Percentiles rank a stretch among this genome's conserved stretches.
Evolutionary conservation across 2,888 invertebrate genomes (phyloP).

Genomic region (Dryococelus australis): DNA sequence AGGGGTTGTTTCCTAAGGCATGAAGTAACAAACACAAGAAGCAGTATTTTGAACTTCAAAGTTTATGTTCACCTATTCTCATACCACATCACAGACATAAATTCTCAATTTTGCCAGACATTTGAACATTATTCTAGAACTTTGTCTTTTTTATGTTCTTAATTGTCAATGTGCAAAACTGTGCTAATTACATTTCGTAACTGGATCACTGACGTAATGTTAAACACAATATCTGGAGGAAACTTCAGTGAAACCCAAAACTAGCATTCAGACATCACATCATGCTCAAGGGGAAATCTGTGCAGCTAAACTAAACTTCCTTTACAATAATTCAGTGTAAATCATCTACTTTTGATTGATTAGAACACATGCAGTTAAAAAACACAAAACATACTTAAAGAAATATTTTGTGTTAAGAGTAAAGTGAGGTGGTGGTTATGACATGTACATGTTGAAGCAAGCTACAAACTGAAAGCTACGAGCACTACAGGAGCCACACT

Average conservation of each 20-base stretch:
- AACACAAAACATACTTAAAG: slow-evolving; percentile 8
- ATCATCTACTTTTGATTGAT: neutral
- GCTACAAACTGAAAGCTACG: neutral
- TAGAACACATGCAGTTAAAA: neutral
- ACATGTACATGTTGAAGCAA: neutral
- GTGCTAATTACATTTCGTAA: neutral
- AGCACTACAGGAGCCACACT: neutral
- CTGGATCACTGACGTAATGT: neutral
- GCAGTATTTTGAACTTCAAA: no score
- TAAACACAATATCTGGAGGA: neutral
- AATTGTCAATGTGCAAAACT: no score
- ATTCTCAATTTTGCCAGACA: no score
- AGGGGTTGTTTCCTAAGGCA: no score
- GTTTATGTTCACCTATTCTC: neutral
- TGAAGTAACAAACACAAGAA: no score
- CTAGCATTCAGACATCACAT: neutral
- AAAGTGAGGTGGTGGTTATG: neutral
- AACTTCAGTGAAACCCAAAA: neutral
- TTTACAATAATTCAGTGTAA: neutral
- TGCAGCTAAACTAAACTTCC: neutral
- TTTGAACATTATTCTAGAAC: no score
- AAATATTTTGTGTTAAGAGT: neutral
- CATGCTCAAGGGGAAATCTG: neutral
- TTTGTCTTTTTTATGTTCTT: no score
- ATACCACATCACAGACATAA: neutral